These are phyloP conservation scores for Blennius ocellaris DNA, from an alignment of 2,113 vertebrate genomes.

Conservation along the genomic window DNA sequence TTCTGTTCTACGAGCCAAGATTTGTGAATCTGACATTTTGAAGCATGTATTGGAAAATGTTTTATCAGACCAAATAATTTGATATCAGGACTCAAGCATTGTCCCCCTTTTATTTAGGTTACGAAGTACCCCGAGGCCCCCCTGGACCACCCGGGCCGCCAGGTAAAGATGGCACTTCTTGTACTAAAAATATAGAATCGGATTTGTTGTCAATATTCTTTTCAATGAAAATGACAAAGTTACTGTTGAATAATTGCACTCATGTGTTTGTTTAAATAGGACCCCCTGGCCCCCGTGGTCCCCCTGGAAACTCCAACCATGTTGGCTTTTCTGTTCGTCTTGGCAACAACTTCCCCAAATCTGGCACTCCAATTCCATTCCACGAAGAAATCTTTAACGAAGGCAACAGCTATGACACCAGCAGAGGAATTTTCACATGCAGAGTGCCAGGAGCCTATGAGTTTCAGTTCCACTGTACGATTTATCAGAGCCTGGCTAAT, in stretches of 20 bases:
- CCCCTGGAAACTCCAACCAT: neutral
- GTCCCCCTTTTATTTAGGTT: neutral
- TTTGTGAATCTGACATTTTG: too few relatives aligned
- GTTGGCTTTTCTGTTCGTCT: constrained; percentile 66
- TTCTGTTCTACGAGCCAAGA: too few relatives aligned
- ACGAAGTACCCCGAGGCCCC: too few relatives aligned
- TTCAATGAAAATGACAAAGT: neutral
- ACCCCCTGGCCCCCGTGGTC: constrained; percentile 1
- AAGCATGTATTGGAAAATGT: too few relatives aligned
- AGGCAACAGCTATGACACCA: constrained; percentile 56
- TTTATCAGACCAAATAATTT: too few relatives aligned
- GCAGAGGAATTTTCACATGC: constrained; percentile 66
- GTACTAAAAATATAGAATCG: neutral
- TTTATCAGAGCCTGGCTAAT: neutral
- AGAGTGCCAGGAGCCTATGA: constrained; percentile 66
- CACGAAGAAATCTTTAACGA: constrained; percentile 57
- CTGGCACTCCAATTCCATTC: constrained; percentile 37
- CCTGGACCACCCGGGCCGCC: neutral
- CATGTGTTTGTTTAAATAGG: constrained; percentile 28
- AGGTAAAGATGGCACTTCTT: constrained; percentile 12
- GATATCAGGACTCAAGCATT: neutral
- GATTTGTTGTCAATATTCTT: too few relatives aligned
- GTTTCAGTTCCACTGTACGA: constrained; percentile 63
- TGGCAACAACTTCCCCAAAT: constrained; percentile 31
- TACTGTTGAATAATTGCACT: neutral